These are phyloP conservation scores for Tragelaphus scriptus DNA, from an alignment of 2,113 vertebrate genomes.

Conservation along the genomic window DNA sequence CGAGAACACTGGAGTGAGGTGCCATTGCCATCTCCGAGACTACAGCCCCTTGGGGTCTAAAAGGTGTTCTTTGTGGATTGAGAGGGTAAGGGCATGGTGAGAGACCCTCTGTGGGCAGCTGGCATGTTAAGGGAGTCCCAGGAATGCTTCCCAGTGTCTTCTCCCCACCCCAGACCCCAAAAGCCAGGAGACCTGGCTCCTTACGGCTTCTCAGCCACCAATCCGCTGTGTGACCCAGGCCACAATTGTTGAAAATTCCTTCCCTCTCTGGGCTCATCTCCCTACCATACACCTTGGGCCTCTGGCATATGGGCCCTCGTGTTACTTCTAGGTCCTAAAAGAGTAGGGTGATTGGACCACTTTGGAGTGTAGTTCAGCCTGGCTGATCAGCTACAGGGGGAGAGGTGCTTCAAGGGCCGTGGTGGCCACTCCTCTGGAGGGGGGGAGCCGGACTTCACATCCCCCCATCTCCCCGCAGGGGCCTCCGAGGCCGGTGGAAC, in stretches of 20 bases:
- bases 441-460: neutral
- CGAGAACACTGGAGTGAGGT: too few relatives aligned
- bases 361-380: neutral
- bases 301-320: neutral
- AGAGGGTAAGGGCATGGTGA: neutral
- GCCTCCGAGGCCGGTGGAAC: neutral
- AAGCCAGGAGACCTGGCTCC: neutral
- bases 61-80: neutral
- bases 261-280: neutral
- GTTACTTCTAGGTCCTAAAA: neutral
- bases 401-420: fast-evolving
- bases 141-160: neutral
- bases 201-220: neutral
- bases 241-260: neutral
- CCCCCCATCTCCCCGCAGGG: fast-evolving
- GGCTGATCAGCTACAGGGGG: neutral
- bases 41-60: neutral
- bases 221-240: neutral
- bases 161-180: neutral
- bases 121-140: neutral
- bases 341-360: neutral
- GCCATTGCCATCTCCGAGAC: neutral
- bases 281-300: too few relatives aligned
- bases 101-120: neutral
- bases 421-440: neutral